Base-by-base conservation (phyloP, 2,113 vertebrate genomes). In the Perca schrenkii region DNA sequence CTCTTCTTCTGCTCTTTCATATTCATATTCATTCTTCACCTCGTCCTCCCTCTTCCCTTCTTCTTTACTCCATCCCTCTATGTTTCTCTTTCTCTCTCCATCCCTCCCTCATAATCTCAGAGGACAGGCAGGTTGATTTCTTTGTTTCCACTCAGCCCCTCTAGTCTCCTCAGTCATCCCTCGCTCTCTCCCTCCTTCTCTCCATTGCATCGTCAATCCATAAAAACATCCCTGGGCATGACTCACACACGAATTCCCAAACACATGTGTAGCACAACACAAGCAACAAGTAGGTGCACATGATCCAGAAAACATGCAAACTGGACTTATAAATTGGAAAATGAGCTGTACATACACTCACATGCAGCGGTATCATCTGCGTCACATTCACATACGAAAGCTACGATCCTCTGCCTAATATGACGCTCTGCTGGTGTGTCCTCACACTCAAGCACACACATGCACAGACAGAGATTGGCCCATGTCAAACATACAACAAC, bases 51-150 rank as follows among this genome's bases (percentile, higher is more conserved):
- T 60, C 17, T 8, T 49, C 22, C 10, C n/a, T 62, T 25, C 17
- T 17, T 22, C 53, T 34, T 4, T 6, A 21, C 49, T 74, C 2
- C 25, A 10, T 81, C 74, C 3, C 22, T 16, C 19, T 4, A 4
- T 50, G 31, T 1, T 58, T 12, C 36, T 28, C 57, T 60, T 19
- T 60, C 54, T 28, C 25, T 63, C 36, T 36, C 31, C 34, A 34
- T 46, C 21, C 22, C 58, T 54, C 36, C 22, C 49, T 65, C 28
- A 57, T 87, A 77, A 87, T 84, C 77, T 86, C 66, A 22, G 54
- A 83, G 46, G 77, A 79, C 76, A 62, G 34, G 22, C 57, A 81
- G 80, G 92, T 92, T 89, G 88, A 90, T 90, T 87, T 78, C 65
- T 54, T 65, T 83, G 61, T 80, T 86, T 79, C 79, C 72, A 61